Conservation (phyloP, 1,140 invertebrate genomes). For the Mycetomoellerius zeteki region DNA sequence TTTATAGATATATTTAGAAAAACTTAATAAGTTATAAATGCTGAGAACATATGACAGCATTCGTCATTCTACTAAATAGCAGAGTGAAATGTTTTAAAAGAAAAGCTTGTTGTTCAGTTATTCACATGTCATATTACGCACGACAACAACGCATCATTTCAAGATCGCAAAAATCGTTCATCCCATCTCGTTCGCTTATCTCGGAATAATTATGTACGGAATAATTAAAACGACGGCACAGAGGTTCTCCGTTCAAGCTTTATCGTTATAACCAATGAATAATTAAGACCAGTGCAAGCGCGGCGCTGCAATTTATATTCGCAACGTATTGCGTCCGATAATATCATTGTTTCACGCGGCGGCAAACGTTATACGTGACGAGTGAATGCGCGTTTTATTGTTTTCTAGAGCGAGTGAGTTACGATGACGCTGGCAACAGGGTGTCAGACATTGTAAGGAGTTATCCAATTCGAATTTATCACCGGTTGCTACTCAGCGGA, state of each 20-base stretch:
- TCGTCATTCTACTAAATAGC: not conserved
- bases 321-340: not conserved
- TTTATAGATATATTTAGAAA: not conserved
- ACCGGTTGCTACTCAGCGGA: slow-evolving; percentile 61
- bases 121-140: not conserved
- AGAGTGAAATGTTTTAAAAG: not conserved
- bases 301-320: slow-evolving; percentile 9
- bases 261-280: slow-evolving; percentile 13
- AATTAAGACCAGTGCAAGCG: slow-evolving; percentile 8
- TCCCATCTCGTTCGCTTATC: not conserved
- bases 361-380: not conserved
- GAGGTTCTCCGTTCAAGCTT: slow-evolving; percentile 12
- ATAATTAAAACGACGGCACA: slow-evolving; percentile 34
- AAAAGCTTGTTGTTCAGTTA: not conserved
- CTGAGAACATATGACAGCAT: not conserved
- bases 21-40: not conserved
- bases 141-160: not conserved
- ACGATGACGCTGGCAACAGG: slow-evolving; percentile 56
- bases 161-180: slow-evolving; percentile 13
- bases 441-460: slow-evolving; percentile 30
- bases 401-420: slow-evolving; percentile 16
- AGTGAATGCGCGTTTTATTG: slow-evolving; percentile 40
- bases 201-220: slow-evolving; percentile 24
- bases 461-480: slow-evolving; percentile 47
- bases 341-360: not conserved